phyloP scores from a whole-genome alignment of 2,113 vertebrate genomes.

The Rhadina sibilatrix region DNA sequence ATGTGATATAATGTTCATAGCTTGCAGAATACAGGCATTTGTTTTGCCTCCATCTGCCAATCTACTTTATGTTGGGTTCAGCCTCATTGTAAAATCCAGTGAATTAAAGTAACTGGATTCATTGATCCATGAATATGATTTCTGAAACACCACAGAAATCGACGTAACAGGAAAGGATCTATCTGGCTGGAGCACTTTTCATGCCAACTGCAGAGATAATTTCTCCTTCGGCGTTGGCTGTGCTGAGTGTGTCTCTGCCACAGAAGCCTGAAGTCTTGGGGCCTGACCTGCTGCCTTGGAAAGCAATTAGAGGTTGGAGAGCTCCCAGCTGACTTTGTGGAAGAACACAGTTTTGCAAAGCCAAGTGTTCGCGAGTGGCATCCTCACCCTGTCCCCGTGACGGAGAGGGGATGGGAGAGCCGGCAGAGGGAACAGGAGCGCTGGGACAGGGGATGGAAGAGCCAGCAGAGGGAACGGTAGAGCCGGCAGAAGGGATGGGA shows the following conservation, averaged over 20 bases:
- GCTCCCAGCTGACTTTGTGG: neutral
- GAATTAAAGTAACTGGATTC: neutral
- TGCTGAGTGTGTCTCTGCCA: neutral
- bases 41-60: neutral
- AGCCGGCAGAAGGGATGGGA: too few species aligned
- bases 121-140: neutral
- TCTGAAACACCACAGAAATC: neutral
- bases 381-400: neutral
- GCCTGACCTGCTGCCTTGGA: neutral
- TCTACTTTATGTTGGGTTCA: neutral
- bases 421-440: neutral
- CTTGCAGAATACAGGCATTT: slow-evolving; percentile 44
- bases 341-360: neutral
- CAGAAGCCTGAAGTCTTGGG: neutral
- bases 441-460: neutral
- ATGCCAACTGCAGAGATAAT: neutral
- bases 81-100: neutral
- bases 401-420: neutral
- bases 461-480: too few species aligned
- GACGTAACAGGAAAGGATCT: neutral
- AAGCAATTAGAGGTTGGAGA: neutral
- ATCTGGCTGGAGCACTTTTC: neutral
- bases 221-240: neutral
- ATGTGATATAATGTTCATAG: slow-evolving; percentile 37
- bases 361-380: accelerated